Percentiles rank a stretch among this genome's conserved stretches.
Conservation (phyloP, 2,113 vertebrate species). For the Miniopterus natalensis region DNA sequence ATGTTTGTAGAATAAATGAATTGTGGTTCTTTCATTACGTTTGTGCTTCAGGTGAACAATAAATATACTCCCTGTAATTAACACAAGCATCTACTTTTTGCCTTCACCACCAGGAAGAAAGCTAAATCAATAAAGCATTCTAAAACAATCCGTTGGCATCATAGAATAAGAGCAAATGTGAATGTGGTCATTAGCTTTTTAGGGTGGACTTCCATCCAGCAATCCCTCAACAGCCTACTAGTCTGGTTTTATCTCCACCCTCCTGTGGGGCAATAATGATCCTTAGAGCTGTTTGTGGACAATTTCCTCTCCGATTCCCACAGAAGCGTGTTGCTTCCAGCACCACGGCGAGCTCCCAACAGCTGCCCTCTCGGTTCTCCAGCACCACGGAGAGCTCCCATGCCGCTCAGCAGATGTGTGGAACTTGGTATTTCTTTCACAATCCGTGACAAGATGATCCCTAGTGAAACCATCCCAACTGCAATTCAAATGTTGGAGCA, state of each 20-base stretch:
- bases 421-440: background rate
- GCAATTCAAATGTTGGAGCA: background rate
- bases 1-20: conserved; percentile 11
- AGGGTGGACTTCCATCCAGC: background rate
- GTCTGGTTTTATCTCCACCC: background rate
- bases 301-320: conserved; percentile 60
- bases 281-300: conserved; percentile 5
- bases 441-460: background rate
- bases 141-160: background rate
- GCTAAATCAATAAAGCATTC: conserved; percentile 49
- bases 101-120: conserved; percentile 33
- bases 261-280: conserved; percentile 30
- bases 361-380: background rate
- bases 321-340: background rate
- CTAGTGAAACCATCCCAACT: conserved; percentile 13
- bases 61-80: conserved; percentile 24
- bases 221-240: background rate
- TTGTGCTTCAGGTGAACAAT: conserved; percentile 24
- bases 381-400: conserved; percentile 66
- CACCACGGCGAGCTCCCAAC: conserved; percentile 57
- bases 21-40: background rate
- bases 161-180: conserved; percentile 28
- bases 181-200: conserved; percentile 8
- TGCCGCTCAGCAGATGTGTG: rapidly evolving
- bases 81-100: background rate